Evolutionary conservation across 1,140 invertebrate species (phyloP).

Genomic region (Ectropis grisescens): DNA sequence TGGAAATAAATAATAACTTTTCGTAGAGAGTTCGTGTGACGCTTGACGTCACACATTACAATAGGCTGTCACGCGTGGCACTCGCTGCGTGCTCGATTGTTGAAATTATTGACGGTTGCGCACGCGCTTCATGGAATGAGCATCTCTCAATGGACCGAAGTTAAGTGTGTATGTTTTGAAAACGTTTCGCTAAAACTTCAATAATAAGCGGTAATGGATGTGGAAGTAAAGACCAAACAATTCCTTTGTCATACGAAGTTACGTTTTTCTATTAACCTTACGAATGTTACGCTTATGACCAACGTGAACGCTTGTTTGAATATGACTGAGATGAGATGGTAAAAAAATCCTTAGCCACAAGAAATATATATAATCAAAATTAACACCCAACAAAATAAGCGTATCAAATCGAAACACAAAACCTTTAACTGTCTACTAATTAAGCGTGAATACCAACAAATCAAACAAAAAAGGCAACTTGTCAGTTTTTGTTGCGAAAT

Average conservation of each 20-base stretch:
- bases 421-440: conserved; percentile 1
- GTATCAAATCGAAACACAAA: too few relatives aligned
- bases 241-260: too few relatives aligned
- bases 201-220: conserved; percentile 1
- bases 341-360: too few relatives aligned
- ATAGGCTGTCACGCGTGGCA: not conserved
- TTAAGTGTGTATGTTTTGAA: conserved; percentile 27
- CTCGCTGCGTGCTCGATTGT: not conserved
- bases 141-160: conserved; percentile 26
- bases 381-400: not conserved
- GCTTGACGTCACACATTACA: conserved; percentile 17
- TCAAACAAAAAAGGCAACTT: too few relatives aligned
- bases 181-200: conserved; percentile 11
- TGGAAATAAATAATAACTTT: conserved; percentile 25
- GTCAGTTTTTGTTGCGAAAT: too few relatives aligned
- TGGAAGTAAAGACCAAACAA: not conserved
- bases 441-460: conserved; percentile 4
- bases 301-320: too few relatives aligned
- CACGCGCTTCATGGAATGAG: conserved; percentile 54
- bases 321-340: too few relatives aligned
- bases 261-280: too few relatives aligned
- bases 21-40: conserved; percentile 21
- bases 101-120: conserved; percentile 25
- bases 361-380: too few relatives aligned
- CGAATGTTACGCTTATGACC: too few relatives aligned